Conservation (phyloP, 2,888 invertebrate species). For the Ophioninae sp. region DNA sequence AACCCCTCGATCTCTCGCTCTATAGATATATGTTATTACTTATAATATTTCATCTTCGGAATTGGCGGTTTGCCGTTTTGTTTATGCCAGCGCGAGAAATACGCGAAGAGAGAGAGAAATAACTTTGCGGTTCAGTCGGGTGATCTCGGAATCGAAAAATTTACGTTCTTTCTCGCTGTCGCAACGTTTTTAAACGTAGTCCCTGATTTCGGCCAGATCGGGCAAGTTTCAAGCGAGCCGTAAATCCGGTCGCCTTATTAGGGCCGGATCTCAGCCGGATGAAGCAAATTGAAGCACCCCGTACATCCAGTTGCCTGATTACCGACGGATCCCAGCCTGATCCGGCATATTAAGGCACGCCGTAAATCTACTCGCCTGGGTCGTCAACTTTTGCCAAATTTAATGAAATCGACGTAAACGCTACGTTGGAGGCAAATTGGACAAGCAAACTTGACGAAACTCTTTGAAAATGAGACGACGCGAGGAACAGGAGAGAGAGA, state of each 20-base stretch:
- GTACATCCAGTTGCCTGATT: too few species aligned
- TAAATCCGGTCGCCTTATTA: too few species aligned
- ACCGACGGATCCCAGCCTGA: too few species aligned
- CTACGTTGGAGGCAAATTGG: too few species aligned
- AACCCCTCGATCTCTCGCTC: slow-evolving; percentile 54
- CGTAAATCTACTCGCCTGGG: too few species aligned
- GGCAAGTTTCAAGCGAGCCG: neutral
- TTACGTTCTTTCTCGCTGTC: slow-evolving; percentile 5
- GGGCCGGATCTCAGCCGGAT: too few species aligned
- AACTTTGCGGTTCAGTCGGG: slow-evolving; percentile 32
- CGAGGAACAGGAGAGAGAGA: neutral
- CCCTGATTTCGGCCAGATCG: neutral
- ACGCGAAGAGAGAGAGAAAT: slow-evolving; percentile 56
- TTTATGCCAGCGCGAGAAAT: slow-evolving; percentile 76
- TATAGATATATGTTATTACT: slow-evolving; percentile 81
- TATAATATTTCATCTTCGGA: slow-evolving; percentile 81
- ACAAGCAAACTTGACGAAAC: slow-evolving; percentile 15
- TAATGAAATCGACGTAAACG: too few species aligned
- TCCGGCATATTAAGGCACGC: too few species aligned
- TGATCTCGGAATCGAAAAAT: slow-evolving; percentile 46
- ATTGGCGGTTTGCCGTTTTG: slow-evolving; percentile 80
- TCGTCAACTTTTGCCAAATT: too few species aligned
- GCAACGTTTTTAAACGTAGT: neutral
- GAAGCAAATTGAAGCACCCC: too few species aligned
- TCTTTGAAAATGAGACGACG: slow-evolving; percentile 14